A percentile compares a stretch with the other conserved stretches of the same genome.
phyloP scores from a whole-genome alignment of 2,888 invertebrate species.

The Eupithecia vulgata region DNA sequence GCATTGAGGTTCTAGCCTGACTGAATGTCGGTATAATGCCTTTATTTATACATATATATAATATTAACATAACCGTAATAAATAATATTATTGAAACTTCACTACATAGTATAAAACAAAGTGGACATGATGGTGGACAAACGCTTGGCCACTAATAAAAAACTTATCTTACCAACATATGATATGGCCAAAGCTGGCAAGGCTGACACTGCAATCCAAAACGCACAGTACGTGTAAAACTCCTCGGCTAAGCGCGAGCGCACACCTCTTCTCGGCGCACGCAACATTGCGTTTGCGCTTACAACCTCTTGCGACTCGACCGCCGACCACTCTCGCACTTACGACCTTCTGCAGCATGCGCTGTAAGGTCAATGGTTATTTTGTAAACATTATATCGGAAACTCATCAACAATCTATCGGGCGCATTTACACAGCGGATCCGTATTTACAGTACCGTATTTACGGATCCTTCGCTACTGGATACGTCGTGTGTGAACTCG shows the following conservation, averaged over 20 bases:
- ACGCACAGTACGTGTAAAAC: constrained; percentile 73
- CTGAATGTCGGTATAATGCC: background rate
- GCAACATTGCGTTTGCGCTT: constrained; percentile 51
- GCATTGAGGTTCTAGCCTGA: background rate
- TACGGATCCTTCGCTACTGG: too few species aligned
- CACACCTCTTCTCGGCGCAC: constrained; percentile 50
- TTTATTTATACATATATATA: too few species aligned
- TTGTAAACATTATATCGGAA: constrained; percentile 26
- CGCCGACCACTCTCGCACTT: constrained; percentile 22
- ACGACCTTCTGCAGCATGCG: constrained; percentile 27
- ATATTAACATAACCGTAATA: too few species aligned
- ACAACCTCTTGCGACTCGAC: constrained; percentile 27
- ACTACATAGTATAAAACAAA: too few species aligned
- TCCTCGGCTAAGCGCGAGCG: constrained; percentile 67
- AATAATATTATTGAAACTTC: too few species aligned
- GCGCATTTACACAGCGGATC: too few species aligned
- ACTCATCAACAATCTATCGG: background rate
- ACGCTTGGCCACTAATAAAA: too few species aligned
- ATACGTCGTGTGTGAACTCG: too few species aligned
- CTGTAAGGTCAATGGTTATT: constrained; percentile 35
- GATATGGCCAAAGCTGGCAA: constrained; percentile 73
- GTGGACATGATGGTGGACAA: too few species aligned
- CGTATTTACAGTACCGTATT: too few species aligned
- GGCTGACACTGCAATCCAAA: constrained; percentile 71
- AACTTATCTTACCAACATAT: constrained; percentile 75